These are phyloP conservation scores for Cryptomyrus ogoouensis DNA, from an alignment of 2,113 vertebrate species.

Conservation along the genomic window DNA sequence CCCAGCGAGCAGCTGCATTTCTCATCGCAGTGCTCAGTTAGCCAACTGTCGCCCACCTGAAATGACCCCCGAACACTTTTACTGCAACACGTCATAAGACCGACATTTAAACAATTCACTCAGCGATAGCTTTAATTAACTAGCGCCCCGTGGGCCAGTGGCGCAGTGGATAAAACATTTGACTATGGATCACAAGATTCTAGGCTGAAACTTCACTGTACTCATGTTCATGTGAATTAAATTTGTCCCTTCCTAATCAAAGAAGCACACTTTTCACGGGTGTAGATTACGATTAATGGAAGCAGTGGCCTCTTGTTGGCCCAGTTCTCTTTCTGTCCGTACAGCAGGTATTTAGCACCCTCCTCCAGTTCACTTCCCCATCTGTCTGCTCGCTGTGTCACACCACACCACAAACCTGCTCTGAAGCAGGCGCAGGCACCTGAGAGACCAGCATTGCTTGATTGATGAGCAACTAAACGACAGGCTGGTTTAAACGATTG, in stretches of 20 bases:
- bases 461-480: neutral
- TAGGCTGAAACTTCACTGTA: neutral
- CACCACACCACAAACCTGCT: neutral
- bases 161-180: neutral
- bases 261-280: neutral
- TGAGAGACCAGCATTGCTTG: neutral
- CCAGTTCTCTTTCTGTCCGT: neutral
- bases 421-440: neutral
- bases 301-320: neutral
- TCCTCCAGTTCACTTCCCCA: neutral
- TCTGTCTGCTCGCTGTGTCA: neutral
- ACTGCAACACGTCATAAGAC: neutral
- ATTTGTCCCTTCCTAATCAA: neutral
- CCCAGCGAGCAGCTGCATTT: conserved; percentile 55
- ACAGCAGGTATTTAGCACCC: neutral
- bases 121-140: neutral
- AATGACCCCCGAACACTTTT: neutral
- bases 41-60: conserved; percentile 67
- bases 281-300: neutral
- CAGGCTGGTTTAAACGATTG: neutral
- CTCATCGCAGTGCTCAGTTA: conserved; percentile 51
- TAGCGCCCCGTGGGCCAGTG: neutral
- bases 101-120: neutral
- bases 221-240: neutral
- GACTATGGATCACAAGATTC: neutral